phyloP scores from a whole-genome alignment of 2,888 invertebrate genomes.

The Callosobruchus maculatus region DNA sequence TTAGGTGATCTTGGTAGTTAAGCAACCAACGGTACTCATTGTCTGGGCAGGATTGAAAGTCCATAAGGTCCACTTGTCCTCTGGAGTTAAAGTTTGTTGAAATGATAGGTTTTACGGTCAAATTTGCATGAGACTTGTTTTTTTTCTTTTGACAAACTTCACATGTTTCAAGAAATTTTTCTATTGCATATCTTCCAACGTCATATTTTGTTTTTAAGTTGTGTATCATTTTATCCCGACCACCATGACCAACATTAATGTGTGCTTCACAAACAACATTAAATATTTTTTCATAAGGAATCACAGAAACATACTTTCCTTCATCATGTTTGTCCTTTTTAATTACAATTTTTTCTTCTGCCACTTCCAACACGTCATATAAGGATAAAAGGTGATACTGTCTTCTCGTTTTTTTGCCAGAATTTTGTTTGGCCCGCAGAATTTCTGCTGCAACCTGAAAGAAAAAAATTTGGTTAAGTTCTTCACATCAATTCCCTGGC shows the following conservation, averaged over 20 bases:
- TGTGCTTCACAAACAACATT: conserved; percentile 4
- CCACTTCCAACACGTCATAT: conserved; percentile 1
- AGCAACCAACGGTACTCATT: conserved; percentile 16
- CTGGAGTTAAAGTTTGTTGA: conserved; percentile 13
- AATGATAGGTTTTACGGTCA: conserved; percentile 14
- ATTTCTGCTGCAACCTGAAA: too few relatives aligned
- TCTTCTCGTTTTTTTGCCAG: too few relatives aligned
- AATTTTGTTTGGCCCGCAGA: too few relatives aligned
- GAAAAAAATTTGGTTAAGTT: too few relatives aligned
- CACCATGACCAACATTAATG: conserved; percentile 2
- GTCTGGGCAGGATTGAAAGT: conserved; percentile 16
- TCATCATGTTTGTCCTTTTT: neutral
- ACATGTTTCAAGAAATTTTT: conserved; percentile 6
- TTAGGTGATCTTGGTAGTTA: conserved; percentile 20
- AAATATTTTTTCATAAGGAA: conserved; percentile 2
- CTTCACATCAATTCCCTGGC: too few relatives aligned
- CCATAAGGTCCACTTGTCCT: conserved; percentile 15
- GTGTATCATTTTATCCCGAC: conserved; percentile 4
- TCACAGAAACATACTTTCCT: neutral
- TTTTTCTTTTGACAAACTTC: conserved; percentile 16
- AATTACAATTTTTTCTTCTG: neutral
- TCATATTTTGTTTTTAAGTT: conserved; percentile 5
- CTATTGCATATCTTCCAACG: conserved; percentile 2
- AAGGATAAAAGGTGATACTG: neutral
- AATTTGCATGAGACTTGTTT: conserved; percentile 6